Base-by-base conservation (phyloP, 2,888 invertebrate species). In the Rhagonycha fulva region DNA sequence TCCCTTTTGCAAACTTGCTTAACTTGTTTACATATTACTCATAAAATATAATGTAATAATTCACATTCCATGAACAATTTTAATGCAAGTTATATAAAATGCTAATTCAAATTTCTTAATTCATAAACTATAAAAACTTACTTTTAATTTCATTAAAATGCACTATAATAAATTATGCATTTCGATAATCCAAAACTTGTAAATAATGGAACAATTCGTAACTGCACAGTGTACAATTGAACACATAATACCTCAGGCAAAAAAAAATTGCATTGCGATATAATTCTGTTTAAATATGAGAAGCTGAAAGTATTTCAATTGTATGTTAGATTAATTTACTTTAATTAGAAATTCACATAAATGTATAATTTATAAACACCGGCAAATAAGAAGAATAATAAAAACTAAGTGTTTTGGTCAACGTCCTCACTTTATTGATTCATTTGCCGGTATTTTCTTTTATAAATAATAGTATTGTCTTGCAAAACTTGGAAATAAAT, bases 391-490 rank as follows among this genome's bases (percentile, higher is more conserved):
- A 30, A 14, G 67, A 68, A 72, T 28, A 70, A 68, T 66, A 62
- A 62, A n/a, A 70, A 73, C 61, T 24, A 70, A 72, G 62, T 47
- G n/a, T 70, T 76, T 74, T 76, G 76, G 76, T 74, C 76, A 76
- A 76, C 70, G 76, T 70, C 73, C 76, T 76, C 70, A 24, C 30
- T 67, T 68, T 71, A 66, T 66, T 66, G 63, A n/a, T 24, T 66
- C 63, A 66, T 24, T 66, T 24, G 23, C 24, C 63, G 63, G 24
- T 66, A 66, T 24, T 66, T 26, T 66, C 24, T 7, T 47, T n/a
- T 47, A 66, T 66, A 19, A 19, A 66, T 66, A 19, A 19, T 19
- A 66, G 23, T 24, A 24, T 66, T 23, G 63, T 24, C 12, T n/a
- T 26, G 24, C 10, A 66, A 24, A 12, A 66, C 7, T 26, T 24